Evolutionary conservation across 2,888 invertebrate species (phyloP).

Genomic region (Rhagophthalmus giganteus): DNA sequence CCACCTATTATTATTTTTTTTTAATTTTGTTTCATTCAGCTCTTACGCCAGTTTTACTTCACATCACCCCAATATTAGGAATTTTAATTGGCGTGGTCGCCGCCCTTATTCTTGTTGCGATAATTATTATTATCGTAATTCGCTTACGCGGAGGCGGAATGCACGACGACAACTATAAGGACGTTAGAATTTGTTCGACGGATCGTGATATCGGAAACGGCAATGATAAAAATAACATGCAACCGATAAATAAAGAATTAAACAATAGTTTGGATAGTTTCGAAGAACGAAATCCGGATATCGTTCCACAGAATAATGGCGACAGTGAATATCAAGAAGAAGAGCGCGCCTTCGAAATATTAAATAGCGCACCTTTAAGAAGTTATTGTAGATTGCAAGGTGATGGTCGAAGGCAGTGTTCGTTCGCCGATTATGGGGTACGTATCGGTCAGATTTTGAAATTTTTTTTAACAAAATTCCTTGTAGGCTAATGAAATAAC

Average conservation of each 20-base stretch:
- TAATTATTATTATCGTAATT: constrained; percentile 72
- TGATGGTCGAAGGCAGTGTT: constrained; percentile 49
- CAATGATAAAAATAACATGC: constrained; percentile 55
- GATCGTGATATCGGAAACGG: constrained; percentile 50
- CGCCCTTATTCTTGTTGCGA: constrained; percentile 73
- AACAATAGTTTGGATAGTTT: constrained; percentile 58
- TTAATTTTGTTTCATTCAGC: too few relatives aligned
- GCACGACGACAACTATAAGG: constrained; percentile 51
- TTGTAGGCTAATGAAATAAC: constrained; percentile 59
- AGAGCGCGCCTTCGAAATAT: constrained; percentile 59
- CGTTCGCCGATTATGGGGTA: constrained; percentile 47
- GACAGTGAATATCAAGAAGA: constrained; percentile 60
- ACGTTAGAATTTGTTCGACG: constrained; percentile 49
- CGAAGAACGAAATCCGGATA: constrained; percentile 64
- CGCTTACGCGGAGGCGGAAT: constrained; percentile 60
- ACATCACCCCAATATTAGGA: constrained; percentile 81
- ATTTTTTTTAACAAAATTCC: not conserved
- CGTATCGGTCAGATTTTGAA: not conserved
- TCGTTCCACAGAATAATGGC: constrained; percentile 61
- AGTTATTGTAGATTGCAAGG: constrained; percentile 54
- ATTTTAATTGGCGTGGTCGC: constrained; percentile 78
- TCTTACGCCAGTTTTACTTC: constrained; percentile 76
- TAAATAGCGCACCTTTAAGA: constrained; percentile 56
- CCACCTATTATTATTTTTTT: too few relatives aligned
- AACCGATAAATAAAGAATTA: constrained; percentile 57